These are phyloP conservation scores for Heterodera filipjevi DNA, from an alignment of 2,888 invertebrate genomes.

Conservation along the genomic window DNA sequence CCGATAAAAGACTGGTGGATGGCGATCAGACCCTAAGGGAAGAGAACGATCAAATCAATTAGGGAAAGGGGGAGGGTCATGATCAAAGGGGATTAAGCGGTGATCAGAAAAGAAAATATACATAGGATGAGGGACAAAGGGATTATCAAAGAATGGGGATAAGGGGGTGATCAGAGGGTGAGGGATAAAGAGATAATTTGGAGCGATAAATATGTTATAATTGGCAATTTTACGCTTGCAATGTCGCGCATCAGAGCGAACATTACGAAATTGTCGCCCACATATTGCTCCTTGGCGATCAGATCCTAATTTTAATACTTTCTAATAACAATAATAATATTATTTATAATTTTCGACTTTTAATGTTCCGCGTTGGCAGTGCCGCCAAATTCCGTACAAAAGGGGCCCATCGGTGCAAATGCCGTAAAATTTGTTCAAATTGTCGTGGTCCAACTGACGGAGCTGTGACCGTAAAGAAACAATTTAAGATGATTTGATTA, in stretches of 20 bases:
- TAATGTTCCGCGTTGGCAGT: conserved; percentile 51
- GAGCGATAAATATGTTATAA: background rate
- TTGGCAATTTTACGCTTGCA: background rate
- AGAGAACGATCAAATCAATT: background rate
- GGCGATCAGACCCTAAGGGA: conserved; percentile 46
- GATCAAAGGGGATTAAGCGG: too few species aligned
- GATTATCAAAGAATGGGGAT: too few species aligned
- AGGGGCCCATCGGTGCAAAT: conserved; percentile 54
- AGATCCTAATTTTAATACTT: background rate
- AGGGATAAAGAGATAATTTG: too few species aligned
- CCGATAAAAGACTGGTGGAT: conserved; percentile 44
- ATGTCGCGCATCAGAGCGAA: conserved; percentile 8
- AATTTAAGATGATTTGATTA: background rate
- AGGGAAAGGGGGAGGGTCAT: too few species aligned
- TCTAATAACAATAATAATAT: background rate
- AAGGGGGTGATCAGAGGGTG: too few species aligned
- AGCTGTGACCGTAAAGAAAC: conserved; percentile 41
- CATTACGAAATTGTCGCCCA: conserved; percentile 18
- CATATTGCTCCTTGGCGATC: conserved; percentile 20
- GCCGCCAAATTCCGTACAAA: conserved; percentile 56
- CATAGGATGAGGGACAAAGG: too few species aligned
- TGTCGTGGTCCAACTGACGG: conserved; percentile 58
- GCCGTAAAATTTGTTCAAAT: conserved; percentile 58
- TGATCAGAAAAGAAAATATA: too few species aligned
- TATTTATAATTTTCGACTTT: conserved; percentile 29